A percentile compares a stretch with the other conserved stretches of the same genome.
These are phyloP conservation scores for Mionectes olivaceus DNA, from an alignment of 2,797 vertebrate genomes.

Conservation along the genomic window DNA sequence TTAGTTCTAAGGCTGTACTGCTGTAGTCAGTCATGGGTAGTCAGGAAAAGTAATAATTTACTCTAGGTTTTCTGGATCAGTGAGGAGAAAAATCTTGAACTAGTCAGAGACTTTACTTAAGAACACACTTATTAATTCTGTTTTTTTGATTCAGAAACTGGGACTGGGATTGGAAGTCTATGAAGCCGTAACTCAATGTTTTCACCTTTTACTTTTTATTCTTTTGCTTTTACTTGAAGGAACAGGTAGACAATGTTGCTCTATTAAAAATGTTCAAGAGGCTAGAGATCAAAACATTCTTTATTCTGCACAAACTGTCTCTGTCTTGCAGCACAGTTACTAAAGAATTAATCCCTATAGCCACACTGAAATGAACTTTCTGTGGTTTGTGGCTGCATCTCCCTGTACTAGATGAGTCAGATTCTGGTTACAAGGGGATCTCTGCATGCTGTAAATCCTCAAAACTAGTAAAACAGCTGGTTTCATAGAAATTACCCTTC, in stretches of 20 bases:
- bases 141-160: neutral
- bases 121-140: neutral
- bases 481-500: neutral
- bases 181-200: neutral
- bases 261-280: neutral
- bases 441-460: neutral
- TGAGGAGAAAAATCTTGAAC: neutral
- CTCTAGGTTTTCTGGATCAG: neutral
- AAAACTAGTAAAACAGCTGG: neutral
- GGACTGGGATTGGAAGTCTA: neutral
- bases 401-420: neutral
- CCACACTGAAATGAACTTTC: neutral
- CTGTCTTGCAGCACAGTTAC: neutral
- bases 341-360: neutral
- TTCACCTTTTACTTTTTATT: neutral
- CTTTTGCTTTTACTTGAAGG: neutral
- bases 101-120: neutral
- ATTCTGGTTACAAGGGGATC: neutral
- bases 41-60: neutral
- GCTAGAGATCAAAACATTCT: neutral
- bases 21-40: neutral
- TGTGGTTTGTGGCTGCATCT: neutral
- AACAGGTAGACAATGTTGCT: neutral
- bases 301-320: neutral
- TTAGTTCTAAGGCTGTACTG: neutral